Evolutionary conservation across 2,888 invertebrate species (phyloP).

Genomic region (Magallana nippona): DNA sequence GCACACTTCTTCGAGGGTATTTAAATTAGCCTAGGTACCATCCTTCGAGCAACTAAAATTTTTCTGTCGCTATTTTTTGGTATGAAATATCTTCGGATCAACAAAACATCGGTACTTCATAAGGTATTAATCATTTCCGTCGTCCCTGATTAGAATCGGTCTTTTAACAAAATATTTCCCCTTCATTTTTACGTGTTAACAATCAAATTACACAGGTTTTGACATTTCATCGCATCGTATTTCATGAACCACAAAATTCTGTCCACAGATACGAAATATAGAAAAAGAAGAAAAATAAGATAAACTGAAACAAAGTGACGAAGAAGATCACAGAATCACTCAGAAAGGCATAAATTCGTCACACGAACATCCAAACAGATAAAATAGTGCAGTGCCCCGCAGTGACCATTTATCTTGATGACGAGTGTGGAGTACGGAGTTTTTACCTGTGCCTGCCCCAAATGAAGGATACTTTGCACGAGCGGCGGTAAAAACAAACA

Average conservation of each 20-base stretch:
- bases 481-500: constrained; percentile 14
- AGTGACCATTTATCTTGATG: constrained; percentile 41
- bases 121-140: neutral
- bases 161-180: neutral
- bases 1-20: neutral
- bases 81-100: neutral
- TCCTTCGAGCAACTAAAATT: constrained; percentile 7
- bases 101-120: neutral
- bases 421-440: neutral
- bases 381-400: constrained; percentile 30
- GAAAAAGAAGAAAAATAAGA: neutral
- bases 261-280: neutral
- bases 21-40: neutral
- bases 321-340: constrained; percentile 24
- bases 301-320: neutral
- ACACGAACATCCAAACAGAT: constrained; percentile 27
- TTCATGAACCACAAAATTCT: neutral
- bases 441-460: neutral
- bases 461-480: constrained; percentile 4
- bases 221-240: neutral
- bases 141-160: neutral
- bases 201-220: neutral
- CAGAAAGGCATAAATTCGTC: constrained; percentile 26
- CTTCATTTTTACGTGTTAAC: neutral
- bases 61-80: neutral